phyloP scores from a whole-genome alignment of 2,888 invertebrate genomes.

The Agrochola lychnidis region DNA sequence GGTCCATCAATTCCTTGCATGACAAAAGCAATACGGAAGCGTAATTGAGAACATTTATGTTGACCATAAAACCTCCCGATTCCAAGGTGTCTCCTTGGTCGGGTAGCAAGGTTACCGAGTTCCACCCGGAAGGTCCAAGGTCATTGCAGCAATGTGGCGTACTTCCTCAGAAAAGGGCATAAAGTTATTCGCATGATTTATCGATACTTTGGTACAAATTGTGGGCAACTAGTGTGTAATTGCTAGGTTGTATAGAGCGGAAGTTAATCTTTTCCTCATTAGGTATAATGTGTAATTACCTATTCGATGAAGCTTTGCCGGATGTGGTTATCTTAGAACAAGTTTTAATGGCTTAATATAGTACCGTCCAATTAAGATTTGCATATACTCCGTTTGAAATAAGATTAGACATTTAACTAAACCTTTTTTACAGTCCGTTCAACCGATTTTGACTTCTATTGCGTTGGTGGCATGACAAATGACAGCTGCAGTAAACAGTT shows the following conservation, averaged over 20 bases:
- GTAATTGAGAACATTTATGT: slow-evolving; percentile 51
- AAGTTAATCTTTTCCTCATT: slow-evolving; percentile 46
- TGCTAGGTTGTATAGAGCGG: slow-evolving; percentile 36
- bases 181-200: slow-evolving; percentile 47
- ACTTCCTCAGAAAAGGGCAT: slow-evolving; percentile 33
- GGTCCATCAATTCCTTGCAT: slow-evolving; percentile 23
- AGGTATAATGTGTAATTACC: slow-evolving; percentile 7
- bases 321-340: slow-evolving; percentile 11
- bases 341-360: slow-evolving; percentile 1
- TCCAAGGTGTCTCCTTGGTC: slow-evolving; percentile 54
- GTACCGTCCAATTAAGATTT: background rate
- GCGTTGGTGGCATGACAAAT: too few relatives aligned
- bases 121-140: slow-evolving; percentile 64
- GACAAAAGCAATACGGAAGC: slow-evolving; percentile 55
- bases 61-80: slow-evolving; percentile 53
- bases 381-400: too few relatives aligned
- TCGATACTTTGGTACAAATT: slow-evolving; percentile 35
- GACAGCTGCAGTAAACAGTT: too few relatives aligned
- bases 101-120: slow-evolving; percentile 57
- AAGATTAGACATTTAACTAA: too few relatives aligned
- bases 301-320: slow-evolving; percentile 11
- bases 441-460: too few relatives aligned
- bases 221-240: slow-evolving; percentile 31
- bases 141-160: slow-evolving; percentile 43
- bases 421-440: too few relatives aligned